Conservation (phyloP, 2,888 invertebrate species). For the Cerastoderma edule region DNA sequence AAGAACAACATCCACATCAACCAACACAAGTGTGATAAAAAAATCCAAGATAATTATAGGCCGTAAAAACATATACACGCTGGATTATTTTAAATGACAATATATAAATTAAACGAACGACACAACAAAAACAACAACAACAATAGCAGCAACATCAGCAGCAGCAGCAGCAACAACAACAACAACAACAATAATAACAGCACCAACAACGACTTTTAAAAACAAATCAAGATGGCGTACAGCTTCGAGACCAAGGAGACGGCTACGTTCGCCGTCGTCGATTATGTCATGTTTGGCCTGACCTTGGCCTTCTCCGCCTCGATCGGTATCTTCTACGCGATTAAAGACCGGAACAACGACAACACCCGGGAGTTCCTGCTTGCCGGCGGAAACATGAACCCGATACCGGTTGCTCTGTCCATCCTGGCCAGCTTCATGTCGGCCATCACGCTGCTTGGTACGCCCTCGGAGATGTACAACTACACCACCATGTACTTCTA, state of each 20-base stretch:
- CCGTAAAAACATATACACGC: too few relatives aligned
- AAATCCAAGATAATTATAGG: too few relatives aligned
- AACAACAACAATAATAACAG: too few relatives aligned
- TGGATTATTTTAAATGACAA: too few relatives aligned
- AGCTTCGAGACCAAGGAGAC: constrained; percentile 70
- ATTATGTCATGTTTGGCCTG: constrained; percentile 79
- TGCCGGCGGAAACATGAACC: constrained; percentile 81
- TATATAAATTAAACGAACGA: too few relatives aligned
- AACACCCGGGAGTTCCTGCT: constrained; percentile 78
- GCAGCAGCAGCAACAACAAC: too few relatives aligned
- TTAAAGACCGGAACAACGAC: constrained; percentile 73
- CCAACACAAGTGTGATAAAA: too few relatives aligned
- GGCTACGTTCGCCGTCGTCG: constrained; percentile 68
- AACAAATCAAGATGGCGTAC: constrained; percentile 49
- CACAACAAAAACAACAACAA: too few relatives aligned
- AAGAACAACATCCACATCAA: too few relatives aligned
- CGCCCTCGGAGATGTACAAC: constrained; percentile 81
- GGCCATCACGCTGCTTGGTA: constrained; percentile 82
- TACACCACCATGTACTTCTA: constrained; percentile 81
- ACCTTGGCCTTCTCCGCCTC: constrained; percentile 75
- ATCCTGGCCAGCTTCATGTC: constrained; percentile 83
- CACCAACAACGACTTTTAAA: too few relatives aligned
- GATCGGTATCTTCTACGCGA: constrained; percentile 80
- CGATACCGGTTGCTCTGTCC: constrained; percentile 81
- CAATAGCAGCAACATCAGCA: too few relatives aligned